phyloP scores from a whole-genome alignment of 2,888 invertebrate genomes.

The Parnassius orleans region DNA sequence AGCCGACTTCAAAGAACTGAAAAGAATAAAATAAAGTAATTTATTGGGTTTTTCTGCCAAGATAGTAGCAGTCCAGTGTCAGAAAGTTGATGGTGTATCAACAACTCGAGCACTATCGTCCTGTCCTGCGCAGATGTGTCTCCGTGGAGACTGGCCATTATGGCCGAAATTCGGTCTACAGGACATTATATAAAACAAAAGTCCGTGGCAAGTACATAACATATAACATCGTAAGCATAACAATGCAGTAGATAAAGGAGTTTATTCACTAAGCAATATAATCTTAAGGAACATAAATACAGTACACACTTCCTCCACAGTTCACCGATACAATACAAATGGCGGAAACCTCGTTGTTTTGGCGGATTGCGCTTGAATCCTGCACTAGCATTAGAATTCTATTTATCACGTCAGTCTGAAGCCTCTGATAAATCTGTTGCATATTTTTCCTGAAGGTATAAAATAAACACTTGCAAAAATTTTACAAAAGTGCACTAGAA shows the following conservation, averaged over 20 bases:
- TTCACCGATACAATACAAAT: conserved; percentile 12
- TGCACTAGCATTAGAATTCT: conserved; percentile 18
- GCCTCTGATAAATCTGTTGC: conserved; percentile 22
- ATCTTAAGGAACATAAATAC: no score
- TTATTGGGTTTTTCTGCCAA: no score
- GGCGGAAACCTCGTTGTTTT: conserved; percentile 15
- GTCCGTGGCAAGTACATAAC: conserved; percentile 1
- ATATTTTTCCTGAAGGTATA: conserved; percentile 13
- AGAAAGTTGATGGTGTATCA: background rate
- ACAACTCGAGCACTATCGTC: background rate
- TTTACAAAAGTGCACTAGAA: conserved; percentile 10
- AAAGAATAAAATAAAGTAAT: no score
- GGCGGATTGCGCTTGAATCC: conserved; percentile 10
- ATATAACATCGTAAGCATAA: conserved; percentile 15
- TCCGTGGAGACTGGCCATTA: no score
- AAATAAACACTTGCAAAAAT: conserved; percentile 8
- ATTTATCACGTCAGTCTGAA: conserved; percentile 22
- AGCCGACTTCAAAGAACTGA: conserved; percentile 1
- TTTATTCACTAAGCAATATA: no score
- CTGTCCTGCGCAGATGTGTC: no score
- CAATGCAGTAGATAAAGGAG: no score
- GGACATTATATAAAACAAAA: no score
- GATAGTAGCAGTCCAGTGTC: no score
- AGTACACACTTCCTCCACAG: no score
- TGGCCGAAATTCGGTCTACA: no score